Evolutionary conservation across 2,888 invertebrate species (phyloP), one percentile per base, ranked within the genome.

Genomic region (Pristionchus entomophagus): DNA sequence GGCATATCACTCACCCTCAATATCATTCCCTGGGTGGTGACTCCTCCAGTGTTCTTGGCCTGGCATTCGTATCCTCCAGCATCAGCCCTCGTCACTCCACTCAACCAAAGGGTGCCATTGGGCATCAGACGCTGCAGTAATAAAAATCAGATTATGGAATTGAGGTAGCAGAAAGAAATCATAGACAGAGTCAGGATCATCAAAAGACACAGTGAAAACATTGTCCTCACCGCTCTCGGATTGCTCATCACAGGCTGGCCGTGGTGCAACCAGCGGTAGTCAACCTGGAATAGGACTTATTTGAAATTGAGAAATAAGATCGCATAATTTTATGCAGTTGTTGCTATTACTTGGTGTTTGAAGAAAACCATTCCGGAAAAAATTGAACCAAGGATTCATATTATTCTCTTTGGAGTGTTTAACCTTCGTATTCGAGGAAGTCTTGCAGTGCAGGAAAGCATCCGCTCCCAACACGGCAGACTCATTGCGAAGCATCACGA

Each of bases 31-130:
- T 89, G 89, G 17, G 87, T 89, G 26, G 88, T 88, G 87, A 88
- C 87, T 45, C 95, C 95, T n/a, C 95, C 95, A 86, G 94, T 94
- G 89, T 95, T 95, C 32, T 93, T 91, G 8, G 95, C 95, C 80
- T 93, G 92, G 88, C 95, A 95, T 14, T 93, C 91, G 90, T 95
- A 95, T 86, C 92, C 91, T 14, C 95, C 95, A 87, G 94, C 94
- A 91, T 95, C 95, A 19, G 91, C 89, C 45, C 91, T 87, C 0
- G 91, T 88, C 0, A 94, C 94, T 78, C 93, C 90, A 84, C 94
- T 93, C 87, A 93, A 92, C 73, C 92, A 89, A 26, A 94, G 90
- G 0, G 95, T 94, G 32, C 94, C 94, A 89, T 95, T 95, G 6
- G 88, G 87, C 45, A 78, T 88, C 14, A 87, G 86, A 38, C 87